Conservation (phyloP, 2,113 vertebrate genomes). For the Osmerus eperlanus region DNA sequence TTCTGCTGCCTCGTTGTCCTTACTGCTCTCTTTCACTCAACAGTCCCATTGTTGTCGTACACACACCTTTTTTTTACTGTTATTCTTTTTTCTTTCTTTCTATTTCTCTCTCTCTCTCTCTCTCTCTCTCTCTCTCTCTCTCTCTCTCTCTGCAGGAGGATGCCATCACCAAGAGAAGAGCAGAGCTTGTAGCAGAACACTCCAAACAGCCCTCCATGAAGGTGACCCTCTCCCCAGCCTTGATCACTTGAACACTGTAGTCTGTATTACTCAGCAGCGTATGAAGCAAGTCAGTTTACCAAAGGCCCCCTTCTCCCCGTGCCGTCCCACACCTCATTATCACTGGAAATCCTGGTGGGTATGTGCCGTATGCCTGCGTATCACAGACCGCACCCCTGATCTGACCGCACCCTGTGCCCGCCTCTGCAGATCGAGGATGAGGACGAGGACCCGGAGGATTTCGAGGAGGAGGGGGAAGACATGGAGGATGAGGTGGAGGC, state of each 20-base stretch:
- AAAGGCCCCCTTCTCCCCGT: not conserved
- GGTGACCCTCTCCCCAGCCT: not conserved
- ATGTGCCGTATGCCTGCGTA: too few relatives aligned
- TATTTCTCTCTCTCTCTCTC: too few relatives aligned
- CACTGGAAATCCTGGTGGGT: not conserved
- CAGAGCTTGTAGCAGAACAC: slow-evolving; percentile 78
- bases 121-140: not conserved
- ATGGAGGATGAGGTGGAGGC: slow-evolving; percentile 75
- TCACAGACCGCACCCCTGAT: not conserved
- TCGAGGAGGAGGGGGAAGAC: slow-evolving; percentile 46
- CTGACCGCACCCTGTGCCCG: slow-evolving; percentile 14
- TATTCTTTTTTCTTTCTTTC: not conserved
- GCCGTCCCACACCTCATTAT: not conserved
- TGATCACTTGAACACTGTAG: not conserved
- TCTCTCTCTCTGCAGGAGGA: slow-evolving; percentile 67
- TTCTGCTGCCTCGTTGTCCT: too few relatives aligned
- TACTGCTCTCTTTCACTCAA: too few relatives aligned
- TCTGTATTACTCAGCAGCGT: too few relatives aligned
- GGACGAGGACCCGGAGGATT: slow-evolving; percentile 62
- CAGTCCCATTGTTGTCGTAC: too few relatives aligned
- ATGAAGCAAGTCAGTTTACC: too few relatives aligned
- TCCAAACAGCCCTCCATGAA: slow-evolving; percentile 43
- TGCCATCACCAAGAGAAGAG: slow-evolving; percentile 78
- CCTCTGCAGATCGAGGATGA: slow-evolving; percentile 45
- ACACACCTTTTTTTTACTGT: too few relatives aligned